Evolutionary conservation across 30 jellyfish, hydroid and myxozoan genomes (phyloP).

Genomic region (Nemopilema nomurai): DNA sequence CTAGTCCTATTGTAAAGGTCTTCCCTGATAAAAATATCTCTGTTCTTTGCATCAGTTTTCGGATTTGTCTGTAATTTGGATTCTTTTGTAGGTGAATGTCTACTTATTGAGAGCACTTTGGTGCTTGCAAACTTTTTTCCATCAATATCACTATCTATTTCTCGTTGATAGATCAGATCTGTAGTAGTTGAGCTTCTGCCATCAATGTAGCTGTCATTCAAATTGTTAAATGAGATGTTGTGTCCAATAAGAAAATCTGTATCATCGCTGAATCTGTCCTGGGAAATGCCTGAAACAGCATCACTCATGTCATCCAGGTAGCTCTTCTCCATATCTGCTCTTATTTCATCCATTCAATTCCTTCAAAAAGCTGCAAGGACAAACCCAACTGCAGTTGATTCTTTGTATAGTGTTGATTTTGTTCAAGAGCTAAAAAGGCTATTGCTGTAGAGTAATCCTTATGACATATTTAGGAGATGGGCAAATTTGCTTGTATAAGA

Average conservation of each 20-base stretch:
- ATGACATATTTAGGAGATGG: too few species aligned
- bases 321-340: conserved; percentile 13
- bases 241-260: conserved; percentile 71
- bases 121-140: not conserved
- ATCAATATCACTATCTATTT: conserved; percentile 8
- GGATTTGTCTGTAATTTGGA: not conserved
- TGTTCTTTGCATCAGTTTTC: not conserved
- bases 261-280: conserved; percentile 65
- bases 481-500: too few species aligned
- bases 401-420: not conserved
- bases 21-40: not conserved
- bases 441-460: too few species aligned
- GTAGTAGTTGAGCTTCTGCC: conserved; percentile 68
- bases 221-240: conserved; percentile 29
- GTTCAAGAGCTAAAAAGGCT: too few species aligned
- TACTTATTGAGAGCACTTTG: not conserved
- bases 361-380: not conserved
- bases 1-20: not conserved
- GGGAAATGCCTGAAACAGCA: conserved; percentile 44
- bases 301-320: conserved; percentile 40
- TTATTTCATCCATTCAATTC: not conserved
- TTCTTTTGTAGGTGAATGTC: not conserved
- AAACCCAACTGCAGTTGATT: not conserved
- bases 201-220: conserved; percentile 59
- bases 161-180: conserved; percentile 59